Base-by-base conservation (phyloP, 2,113 vertebrate genomes). In the Corythornis vintsioides region DNA sequence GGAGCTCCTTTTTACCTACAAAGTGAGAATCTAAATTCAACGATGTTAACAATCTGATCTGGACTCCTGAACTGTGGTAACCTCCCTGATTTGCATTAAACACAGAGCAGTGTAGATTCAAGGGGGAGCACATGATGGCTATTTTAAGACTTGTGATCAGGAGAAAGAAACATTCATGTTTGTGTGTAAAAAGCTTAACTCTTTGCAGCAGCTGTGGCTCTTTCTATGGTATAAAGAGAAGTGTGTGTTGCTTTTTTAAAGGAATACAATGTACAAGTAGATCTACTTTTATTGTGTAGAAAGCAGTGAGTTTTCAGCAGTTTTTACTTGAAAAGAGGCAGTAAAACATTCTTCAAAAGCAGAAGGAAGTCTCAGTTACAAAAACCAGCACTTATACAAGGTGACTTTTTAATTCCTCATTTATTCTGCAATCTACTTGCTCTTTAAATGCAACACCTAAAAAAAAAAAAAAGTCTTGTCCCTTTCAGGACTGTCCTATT, bases 91-190 rank as follows among this genome's bases (percentile, higher is more conserved):
- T 48, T 92, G 87, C 89, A 90, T 87, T 79, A 77, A 89, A 80
- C 73, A 57, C 69, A 66, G 79, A 3, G 2, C 81, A 80, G 57
- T 24, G 59, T 9, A 91, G 71, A 91, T 57, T 95, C 87, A 91
- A 73, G 92, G 63, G 80, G 52, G 20, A 85, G 79, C 86, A 79
- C 84, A 89, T 89, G 89, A 93, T 21, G 50, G 42, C 96, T 95
- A 95, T 94, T 96, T 95, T 96, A 95, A 93, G 96, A 80, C 40
- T 35, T 38, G 64, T 83, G 94, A 93, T 86, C 78, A 79, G 82
- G 80, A 88, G 67, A 88, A 92, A 94, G 94, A 96, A 95, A 94
- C 91, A 91, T 80, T 88, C 75, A 18, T 67, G 75, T 95, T 93
- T 92, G 71, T 48, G 89, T n/a, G 60, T 77, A 91, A 89, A 90